phyloP scores from a whole-genome alignment of 1,140 invertebrate genomes.

The Potamilus streckersoni region DNA sequence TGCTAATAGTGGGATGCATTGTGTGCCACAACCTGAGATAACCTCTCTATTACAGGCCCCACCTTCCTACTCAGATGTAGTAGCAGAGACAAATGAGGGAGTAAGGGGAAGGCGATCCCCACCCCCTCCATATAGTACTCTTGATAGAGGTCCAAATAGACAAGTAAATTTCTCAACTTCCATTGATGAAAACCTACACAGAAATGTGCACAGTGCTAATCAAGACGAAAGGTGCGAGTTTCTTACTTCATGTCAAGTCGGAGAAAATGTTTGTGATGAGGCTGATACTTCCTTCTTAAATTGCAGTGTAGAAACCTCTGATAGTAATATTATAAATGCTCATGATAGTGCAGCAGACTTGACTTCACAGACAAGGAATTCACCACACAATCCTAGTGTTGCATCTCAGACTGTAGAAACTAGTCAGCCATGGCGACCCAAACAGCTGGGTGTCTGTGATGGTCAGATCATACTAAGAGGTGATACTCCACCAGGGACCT shows the following conservation, averaged over 20 bases:
- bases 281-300: not conserved
- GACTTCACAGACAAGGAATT: not conserved
- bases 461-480: constrained; percentile 34
- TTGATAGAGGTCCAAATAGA: constrained; percentile 46
- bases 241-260: not conserved
- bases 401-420: constrained; percentile 12
- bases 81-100: constrained; percentile 22
- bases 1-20: constrained; percentile 62
- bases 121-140: constrained; percentile 61
- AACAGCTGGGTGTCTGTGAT: constrained; percentile 28
- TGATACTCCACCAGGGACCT: constrained; percentile 10
- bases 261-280: not conserved
- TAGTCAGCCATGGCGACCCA: constrained; percentile 17
- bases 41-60: constrained; percentile 43
- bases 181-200: constrained; percentile 5
- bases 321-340: not conserved
- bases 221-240: not conserved
- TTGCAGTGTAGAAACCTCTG: not conserved
- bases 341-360: constrained; percentile 9
- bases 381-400: not conserved
- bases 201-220: not conserved
- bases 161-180: constrained; percentile 6
- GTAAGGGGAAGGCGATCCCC: constrained; percentile 30
- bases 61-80: constrained; percentile 57
- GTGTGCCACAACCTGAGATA: constrained; percentile 49